A percentile compares a stretch with the other conserved stretches of the same genome.
Conservation (phyloP, 1,140 invertebrate species). For the Atta colombica region DNA sequence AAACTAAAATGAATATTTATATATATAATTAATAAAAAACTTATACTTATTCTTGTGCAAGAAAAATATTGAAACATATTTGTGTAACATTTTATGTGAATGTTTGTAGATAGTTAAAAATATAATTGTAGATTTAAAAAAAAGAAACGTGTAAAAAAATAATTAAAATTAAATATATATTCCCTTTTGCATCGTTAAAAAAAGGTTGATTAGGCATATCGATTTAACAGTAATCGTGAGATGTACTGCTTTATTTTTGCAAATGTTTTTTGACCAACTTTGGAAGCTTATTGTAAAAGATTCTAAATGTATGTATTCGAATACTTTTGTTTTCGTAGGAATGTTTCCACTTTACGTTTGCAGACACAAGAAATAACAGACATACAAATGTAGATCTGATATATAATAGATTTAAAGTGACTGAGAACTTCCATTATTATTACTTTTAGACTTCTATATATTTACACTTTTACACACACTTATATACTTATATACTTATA, state of each 20-base stretch:
- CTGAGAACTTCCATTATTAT: constrained; percentile 36
- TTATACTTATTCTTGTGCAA: not conserved
- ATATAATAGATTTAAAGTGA: constrained; percentile 7
- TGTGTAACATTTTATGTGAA: not conserved
- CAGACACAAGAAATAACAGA: not conserved
- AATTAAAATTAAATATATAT: not conserved
- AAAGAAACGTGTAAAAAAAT: not conserved
- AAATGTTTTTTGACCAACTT: constrained; percentile 19
- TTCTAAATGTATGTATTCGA: not conserved
- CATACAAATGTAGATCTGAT: not conserved
- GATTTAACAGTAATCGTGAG: not conserved
- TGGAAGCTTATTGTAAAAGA: not conserved
- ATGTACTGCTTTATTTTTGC: constrained; percentile 5
- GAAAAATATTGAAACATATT: not conserved
- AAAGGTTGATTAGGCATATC: not conserved
- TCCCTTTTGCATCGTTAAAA: not conserved
- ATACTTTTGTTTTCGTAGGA: not conserved
- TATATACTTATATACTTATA: not conserved
- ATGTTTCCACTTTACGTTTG: not conserved
- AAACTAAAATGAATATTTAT: not conserved
- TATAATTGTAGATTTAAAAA: not conserved
- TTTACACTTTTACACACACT: not conserved
- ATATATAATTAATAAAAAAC: not conserved
- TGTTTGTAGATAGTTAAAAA: not conserved
- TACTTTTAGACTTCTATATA: not conserved